Conservation (phyloP, 23 tunicate species). For the Aplidium turbinatum region DNA sequence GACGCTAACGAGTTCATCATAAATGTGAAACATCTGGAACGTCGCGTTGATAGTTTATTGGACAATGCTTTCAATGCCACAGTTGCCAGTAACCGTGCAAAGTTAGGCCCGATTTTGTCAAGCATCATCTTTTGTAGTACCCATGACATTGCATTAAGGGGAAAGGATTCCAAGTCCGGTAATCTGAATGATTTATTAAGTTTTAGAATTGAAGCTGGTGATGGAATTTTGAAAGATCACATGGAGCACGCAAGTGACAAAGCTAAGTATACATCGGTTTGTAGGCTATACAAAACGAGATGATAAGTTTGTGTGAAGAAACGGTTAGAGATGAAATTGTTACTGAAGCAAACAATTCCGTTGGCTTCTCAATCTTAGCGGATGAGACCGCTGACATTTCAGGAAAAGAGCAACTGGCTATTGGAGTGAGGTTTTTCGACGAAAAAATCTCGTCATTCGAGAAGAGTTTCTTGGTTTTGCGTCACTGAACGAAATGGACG, state of each 20-base stretch:
- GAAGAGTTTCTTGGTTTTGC: not conserved
- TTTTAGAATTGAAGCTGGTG: conserved; percentile 20
- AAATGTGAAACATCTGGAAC: not conserved
- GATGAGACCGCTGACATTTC: conserved; percentile 16
- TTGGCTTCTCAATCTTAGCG: conserved; percentile 20
- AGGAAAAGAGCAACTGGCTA: conserved; percentile 9
- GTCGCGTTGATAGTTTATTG: conserved; percentile 11
- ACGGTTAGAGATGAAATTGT: not conserved
- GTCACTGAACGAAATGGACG: not conserved
- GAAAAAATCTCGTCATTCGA: not conserved
- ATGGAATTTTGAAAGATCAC: conserved; percentile 13
- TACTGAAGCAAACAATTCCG: conserved; percentile 11
- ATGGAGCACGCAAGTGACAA: conserved; percentile 15
- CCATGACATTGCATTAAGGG: conserved; percentile 22
- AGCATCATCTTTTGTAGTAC: not conserved
- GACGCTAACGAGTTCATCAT: conserved; percentile 6
- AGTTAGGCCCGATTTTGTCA: conserved; percentile 11
- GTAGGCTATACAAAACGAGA: conserved; percentile 1
- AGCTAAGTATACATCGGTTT: conserved; percentile 8
- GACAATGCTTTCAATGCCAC: conserved; percentile 18
- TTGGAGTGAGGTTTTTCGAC: conserved; percentile 3
- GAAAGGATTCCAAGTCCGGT: conserved; percentile 1
- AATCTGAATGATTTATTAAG: conserved; percentile 15
- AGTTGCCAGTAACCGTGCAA: not conserved
- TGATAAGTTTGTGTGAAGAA: conserved; percentile 7